phyloP scores from a whole-genome alignment of 2,113 vertebrate genomes.

The Cettia cetti region DNA sequence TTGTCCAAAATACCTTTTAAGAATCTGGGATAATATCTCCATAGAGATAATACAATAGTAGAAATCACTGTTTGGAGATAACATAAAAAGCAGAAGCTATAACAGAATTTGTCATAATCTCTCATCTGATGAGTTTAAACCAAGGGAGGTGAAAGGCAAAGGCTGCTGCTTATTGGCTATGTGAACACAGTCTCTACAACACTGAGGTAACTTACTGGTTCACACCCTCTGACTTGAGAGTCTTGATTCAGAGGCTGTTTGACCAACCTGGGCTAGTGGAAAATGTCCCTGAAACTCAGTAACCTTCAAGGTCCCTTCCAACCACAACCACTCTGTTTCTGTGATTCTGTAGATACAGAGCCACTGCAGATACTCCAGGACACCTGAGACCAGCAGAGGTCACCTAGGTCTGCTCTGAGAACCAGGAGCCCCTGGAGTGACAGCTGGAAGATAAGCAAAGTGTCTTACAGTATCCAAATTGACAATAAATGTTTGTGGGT shows the following conservation, averaged over 20 bases:
- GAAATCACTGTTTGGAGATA: neutral
- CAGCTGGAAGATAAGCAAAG: neutral
- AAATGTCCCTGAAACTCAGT: neutral
- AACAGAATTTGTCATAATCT: neutral
- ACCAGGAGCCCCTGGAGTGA: neutral
- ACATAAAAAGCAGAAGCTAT: neutral
- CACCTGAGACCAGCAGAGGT: neutral
- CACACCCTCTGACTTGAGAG: accelerated
- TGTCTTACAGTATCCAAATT: neutral
- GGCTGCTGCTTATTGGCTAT: neutral
- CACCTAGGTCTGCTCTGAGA: accelerated
- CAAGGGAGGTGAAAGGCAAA: neutral
- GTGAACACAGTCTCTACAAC: neutral
- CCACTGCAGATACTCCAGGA: neutral
- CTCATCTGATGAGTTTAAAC: neutral
- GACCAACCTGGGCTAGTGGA: neutral
- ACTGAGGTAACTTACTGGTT: neutral
- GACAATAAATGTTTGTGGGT: neutral
- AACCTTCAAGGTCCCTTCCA: neutral
- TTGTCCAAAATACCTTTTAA: neutral
- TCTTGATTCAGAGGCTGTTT: neutral
- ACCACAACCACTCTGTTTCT: neutral
- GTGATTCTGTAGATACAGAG: neutral
- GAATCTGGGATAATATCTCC: neutral
- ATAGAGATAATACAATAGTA: neutral